Evolutionary conservation across 2,888 invertebrate genomes (phyloP).

Genomic region (Melipona beecheii): DNA sequence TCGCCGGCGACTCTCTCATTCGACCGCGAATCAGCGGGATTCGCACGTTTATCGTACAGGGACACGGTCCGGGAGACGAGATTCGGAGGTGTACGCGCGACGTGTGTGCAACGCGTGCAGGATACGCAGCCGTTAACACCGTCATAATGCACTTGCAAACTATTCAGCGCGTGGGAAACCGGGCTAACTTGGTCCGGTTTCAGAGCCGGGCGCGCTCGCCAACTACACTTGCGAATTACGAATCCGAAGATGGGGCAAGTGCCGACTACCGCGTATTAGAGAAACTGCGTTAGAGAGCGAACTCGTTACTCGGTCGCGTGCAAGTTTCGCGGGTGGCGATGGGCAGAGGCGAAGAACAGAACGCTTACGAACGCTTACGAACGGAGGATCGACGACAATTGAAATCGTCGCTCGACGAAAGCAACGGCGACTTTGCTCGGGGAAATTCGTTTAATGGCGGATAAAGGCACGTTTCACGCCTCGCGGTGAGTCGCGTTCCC

Average conservation of each 20-base stretch:
- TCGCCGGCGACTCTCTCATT: neutral
- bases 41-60: slow-evolving; percentile 4
- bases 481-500: slow-evolving; percentile 11
- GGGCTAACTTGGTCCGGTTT: slow-evolving; percentile 62
- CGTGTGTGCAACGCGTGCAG: slow-evolving; percentile 35
- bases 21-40: neutral
- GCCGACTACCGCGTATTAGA: slow-evolving; percentile 58
- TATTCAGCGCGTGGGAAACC: slow-evolving; percentile 65
- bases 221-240: slow-evolving; percentile 49
- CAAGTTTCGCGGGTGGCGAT: neutral
- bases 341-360: neutral
- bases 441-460: slow-evolving; percentile 22
- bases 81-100: slow-evolving; percentile 29
- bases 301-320: slow-evolving; percentile 46
- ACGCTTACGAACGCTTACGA: neutral
- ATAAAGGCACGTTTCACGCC: slow-evolving; percentile 29
- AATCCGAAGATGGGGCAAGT: slow-evolving; percentile 55
- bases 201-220: slow-evolving; percentile 55
- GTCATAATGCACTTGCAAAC: slow-evolving; percentile 70
- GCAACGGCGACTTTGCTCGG: neutral
- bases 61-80: neutral
- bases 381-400: slow-evolving; percentile 27
- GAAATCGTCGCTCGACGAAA: slow-evolving; percentile 21
- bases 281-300: slow-evolving; percentile 32
- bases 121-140: slow-evolving; percentile 62